Percentiles rank a stretch among this genome's conserved stretches.
phyloP scores from a whole-genome alignment of 2,797 vertebrate species.

The Peromyscus eremicus region DNA sequence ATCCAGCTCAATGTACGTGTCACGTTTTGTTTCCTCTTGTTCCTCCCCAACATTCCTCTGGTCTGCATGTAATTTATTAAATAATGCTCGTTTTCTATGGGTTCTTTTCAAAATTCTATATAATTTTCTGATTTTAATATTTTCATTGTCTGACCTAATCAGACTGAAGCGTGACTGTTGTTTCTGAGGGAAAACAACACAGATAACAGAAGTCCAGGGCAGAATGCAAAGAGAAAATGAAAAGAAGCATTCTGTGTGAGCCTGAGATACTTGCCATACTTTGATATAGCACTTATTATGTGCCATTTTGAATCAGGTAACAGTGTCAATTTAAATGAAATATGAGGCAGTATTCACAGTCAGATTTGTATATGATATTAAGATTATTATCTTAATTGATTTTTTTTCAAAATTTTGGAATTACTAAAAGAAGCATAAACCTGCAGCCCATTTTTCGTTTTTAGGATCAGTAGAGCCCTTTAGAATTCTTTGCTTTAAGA shows the following conservation, averaged over 20 bases:
- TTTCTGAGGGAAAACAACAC: slow-evolving; percentile 43
- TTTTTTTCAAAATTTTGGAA: slow-evolving; percentile 74
- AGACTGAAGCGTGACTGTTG: slow-evolving; percentile 58
- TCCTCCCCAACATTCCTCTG: slow-evolving; percentile 21
- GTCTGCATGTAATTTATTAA: slow-evolving; percentile 62
- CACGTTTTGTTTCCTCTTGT: slow-evolving; percentile 13
- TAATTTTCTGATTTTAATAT: slow-evolving; percentile 68
- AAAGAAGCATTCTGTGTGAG: slow-evolving; percentile 15
- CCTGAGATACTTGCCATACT: slow-evolving; percentile 50
- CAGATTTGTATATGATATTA: slow-evolving; percentile 68
- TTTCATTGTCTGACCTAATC: slow-evolving; percentile 53
- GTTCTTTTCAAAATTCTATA: neutral
- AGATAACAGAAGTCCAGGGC: slow-evolving; percentile 35
- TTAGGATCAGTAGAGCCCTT: neutral
- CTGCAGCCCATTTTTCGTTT: slow-evolving; percentile 7
- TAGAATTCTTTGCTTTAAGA: slow-evolving; percentile 54
- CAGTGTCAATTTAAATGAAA: slow-evolving; percentile 60
- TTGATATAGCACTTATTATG: slow-evolving; percentile 70
- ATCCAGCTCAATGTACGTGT: neutral
- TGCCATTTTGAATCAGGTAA: slow-evolving; percentile 40
- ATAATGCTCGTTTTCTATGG: slow-evolving; percentile 27
- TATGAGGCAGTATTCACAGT: slow-evolving; percentile 37
- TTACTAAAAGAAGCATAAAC: slow-evolving; percentile 59
- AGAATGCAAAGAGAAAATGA: slow-evolving; percentile 32
- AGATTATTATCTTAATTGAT: slow-evolving; percentile 78